Conservation (phyloP, 2,888 invertebrate species). For the Apodemia zela region DNA sequence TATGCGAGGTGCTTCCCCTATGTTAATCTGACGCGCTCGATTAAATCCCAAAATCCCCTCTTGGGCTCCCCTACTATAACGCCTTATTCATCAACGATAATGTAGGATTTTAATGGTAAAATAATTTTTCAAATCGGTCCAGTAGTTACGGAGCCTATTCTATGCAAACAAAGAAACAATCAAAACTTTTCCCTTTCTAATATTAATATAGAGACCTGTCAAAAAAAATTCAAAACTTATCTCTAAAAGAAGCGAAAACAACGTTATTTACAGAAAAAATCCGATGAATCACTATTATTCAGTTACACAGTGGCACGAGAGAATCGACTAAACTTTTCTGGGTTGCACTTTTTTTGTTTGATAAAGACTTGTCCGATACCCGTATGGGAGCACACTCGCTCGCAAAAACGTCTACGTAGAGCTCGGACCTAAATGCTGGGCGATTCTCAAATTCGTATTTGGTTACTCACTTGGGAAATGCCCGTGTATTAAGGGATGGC, state of each 20-base stretch:
- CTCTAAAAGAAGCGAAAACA: not conserved
- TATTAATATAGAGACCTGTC: no score
- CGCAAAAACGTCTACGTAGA: conserved; percentile 21
- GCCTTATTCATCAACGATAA: no score
- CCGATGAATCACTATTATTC: not conserved
- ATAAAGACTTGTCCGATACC: conserved; percentile 19
- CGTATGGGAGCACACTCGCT: conserved; percentile 17
- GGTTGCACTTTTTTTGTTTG: conserved; percentile 9
- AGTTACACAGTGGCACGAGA: conserved; percentile 3
- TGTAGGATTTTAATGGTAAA: no score
- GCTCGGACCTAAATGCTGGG: conserved; percentile 13
- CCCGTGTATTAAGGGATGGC: not conserved
- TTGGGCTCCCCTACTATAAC: no score
- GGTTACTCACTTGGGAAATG: conserved; percentile 5
- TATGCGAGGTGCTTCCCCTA: no score
- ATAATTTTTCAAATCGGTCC: no score
- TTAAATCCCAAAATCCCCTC: no score
- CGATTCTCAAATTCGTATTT: conserved; percentile 18
- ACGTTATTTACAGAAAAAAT: conserved; percentile 1
- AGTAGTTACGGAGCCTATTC: no score
- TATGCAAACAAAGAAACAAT: no score
- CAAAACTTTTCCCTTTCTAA: no score
- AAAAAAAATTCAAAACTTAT: not conserved
- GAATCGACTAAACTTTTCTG: conserved; percentile 1
- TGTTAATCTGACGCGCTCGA: no score